phyloP scores from a whole-genome alignment of 2,797 vertebrate species.

The Enteromius mattozi region DNA sequence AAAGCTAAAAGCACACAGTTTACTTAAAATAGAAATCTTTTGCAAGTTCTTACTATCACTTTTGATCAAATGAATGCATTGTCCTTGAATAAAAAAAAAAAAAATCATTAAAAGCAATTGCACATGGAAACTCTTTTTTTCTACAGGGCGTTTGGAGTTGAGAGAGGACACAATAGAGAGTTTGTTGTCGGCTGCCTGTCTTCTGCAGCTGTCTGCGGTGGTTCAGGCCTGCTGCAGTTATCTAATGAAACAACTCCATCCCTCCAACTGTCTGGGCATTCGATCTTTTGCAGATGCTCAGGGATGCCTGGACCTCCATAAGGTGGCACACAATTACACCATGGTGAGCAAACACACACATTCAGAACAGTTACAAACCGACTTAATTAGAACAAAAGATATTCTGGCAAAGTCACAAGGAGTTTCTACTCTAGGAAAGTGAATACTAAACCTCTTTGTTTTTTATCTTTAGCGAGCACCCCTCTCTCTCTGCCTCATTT shows the following conservation, averaged over 20 bases:
- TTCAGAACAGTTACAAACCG: not conserved
- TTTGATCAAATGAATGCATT: not conserved
- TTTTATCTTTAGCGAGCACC: constrained; percentile 24
- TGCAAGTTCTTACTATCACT: not conserved
- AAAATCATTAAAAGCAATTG: not conserved
- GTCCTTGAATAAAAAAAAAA: not conserved
- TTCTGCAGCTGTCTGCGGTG: constrained; percentile 93
- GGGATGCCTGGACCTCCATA: constrained; percentile 94
- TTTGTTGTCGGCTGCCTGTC: constrained; percentile 93
- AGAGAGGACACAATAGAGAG: constrained; percentile 97
- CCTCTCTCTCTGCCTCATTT: constrained; percentile 58
- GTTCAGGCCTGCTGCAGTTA: constrained; percentile 97
- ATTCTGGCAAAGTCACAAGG: constrained; percentile 9
- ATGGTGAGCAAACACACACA: constrained; percentile 84
- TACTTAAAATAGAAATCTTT: not conserved
- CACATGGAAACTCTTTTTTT: not conserved
- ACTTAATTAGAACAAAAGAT: constrained; percentile 13
- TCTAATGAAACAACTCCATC: constrained; percentile 97
- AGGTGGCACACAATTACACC: constrained; percentile 94
- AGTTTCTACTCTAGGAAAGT: not conserved
- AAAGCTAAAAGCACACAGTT: not conserved
- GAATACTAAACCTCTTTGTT: constrained; percentile 18
- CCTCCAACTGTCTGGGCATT: constrained; percentile 97
- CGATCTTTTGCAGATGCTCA: constrained; percentile 95
- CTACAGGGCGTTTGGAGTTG: constrained; percentile 90